A percentile compares a stretch with the other conserved stretches of the same genome.
Conservation (phyloP, 2,113 vertebrate species). For the Protobothrops mucrosquamatus region DNA sequence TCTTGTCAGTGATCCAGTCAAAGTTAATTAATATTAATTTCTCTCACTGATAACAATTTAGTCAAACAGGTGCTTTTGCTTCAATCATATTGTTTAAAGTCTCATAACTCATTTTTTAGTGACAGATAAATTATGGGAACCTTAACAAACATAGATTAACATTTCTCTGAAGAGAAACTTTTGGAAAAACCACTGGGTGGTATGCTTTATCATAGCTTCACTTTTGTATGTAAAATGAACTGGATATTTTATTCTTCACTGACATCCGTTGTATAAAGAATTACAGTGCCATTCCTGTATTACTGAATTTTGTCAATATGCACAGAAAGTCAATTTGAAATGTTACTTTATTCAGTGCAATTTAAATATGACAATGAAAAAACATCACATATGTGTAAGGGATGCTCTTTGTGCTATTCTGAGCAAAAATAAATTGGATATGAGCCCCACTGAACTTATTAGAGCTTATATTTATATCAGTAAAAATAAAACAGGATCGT, state of each 20-base stretch:
- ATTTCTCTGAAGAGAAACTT: neutral
- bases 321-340: slow-evolving; percentile 9
- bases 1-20: neutral
- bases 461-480: neutral
- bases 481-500: neutral
- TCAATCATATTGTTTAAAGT: slow-evolving; percentile 28
- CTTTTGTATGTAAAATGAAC: slow-evolving; percentile 12
- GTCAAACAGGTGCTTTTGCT: neutral
- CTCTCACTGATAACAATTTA: neutral
- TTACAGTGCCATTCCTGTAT: neutral
- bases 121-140: neutral
- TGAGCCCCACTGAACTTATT: neutral
- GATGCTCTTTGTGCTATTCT: slow-evolving; percentile 29
- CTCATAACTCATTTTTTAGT: slow-evolving; percentile 9
- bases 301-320: slow-evolving; percentile 4
- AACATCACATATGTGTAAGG: neutral
- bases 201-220: slow-evolving; percentile 11
- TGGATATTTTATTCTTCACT: neutral
- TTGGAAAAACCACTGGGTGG: slow-evolving; percentile 8
- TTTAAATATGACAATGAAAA: slow-evolving; percentile 32
- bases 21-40: neutral
- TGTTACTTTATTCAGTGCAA: slow-evolving; percentile 35
- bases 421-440: neutral
- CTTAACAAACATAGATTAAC: slow-evolving; percentile 2
- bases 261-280: slow-evolving; percentile 1